Conservation (phyloP, 2,113 vertebrate species). For the Eulemur macaco region DNA sequence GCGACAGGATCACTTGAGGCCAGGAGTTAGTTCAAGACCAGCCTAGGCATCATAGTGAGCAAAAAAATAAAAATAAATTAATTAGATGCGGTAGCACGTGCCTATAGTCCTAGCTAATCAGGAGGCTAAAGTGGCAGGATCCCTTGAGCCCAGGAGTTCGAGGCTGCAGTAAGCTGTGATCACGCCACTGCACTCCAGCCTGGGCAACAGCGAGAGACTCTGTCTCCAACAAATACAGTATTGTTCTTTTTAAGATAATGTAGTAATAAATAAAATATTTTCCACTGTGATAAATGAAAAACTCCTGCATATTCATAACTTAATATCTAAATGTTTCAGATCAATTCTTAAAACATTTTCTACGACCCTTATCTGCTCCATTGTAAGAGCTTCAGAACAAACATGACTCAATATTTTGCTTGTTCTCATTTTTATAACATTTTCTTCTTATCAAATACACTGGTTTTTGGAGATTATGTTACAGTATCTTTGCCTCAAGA, state of each 20-base stretch:
- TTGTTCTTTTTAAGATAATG: slow-evolving; percentile 24
- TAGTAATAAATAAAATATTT: slow-evolving; percentile 16
- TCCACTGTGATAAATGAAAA: not conserved
- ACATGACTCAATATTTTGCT: not conserved
- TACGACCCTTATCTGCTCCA: not conserved
- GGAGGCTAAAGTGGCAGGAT: too few relatives aligned
- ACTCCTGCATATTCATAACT: not conserved
- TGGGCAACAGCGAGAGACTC: too few relatives aligned
- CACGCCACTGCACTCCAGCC: too few relatives aligned
- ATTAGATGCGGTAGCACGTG: too few relatives aligned
- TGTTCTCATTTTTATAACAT: slow-evolving; percentile 17
- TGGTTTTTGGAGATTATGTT: not conserved
- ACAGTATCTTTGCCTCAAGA: not conserved
- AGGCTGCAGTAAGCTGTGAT: too few relatives aligned
- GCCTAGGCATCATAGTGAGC: too few relatives aligned
- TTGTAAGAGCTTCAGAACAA: not conserved
- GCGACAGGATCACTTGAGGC: too few relatives aligned
- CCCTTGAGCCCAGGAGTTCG: too few relatives aligned
- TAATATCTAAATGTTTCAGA: slow-evolving; percentile 22
- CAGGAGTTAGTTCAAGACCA: too few relatives aligned
- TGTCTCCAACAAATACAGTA: not conserved
- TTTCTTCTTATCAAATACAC: not conserved
- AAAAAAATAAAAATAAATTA: too few relatives aligned
- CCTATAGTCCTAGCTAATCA: too few relatives aligned
- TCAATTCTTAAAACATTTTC: not conserved